Evolutionary conservation across 2,797 vertebrate species (phyloP), one percentile per base, ranked within the genome.

Genomic region (Crenuchus spilurus): DNA sequence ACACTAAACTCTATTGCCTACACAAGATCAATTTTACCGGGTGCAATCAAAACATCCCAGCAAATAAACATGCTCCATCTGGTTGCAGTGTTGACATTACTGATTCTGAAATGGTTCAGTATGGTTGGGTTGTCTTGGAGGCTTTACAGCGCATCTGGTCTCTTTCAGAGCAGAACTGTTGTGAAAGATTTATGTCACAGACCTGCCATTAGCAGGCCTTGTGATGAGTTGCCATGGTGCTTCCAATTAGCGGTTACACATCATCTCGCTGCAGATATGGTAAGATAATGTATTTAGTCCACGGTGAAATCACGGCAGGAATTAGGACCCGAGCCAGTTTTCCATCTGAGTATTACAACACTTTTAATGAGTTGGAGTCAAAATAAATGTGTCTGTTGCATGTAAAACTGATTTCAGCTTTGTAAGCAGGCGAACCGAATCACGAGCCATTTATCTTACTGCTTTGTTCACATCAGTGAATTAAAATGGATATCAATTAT

Each of bases 51-150:
- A 81, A 74, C 73, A 70, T 85, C 77, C 84, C 84, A 82, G 69
- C 80, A 83, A 86, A 87, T 87, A 89, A 91, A 86, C 81, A 85
- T 72, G 64, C 74, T 87, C 84, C 85, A 87, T 88, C 84, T 90
- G 84, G 80, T 85, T 78, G 85, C 84, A 74, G 74, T 88, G 87
- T 87, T 87, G 86, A 89, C 84, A 86, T 87, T 87, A 88, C 83
- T 85, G 84, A 85, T 78, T 80, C 85, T 82, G 83, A 82, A 83
- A 88, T 81, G 72, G 79, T 85, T 79, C 84, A 84, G 76, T 86
- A 82, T 87, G 87, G 81, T 80, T 77, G 79, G 71, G 76, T 83
- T 86, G 82, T 86, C 86, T 82, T 84, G 80, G 79, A 80, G 60
- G 78, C 82, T 82, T 80, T 82, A 61, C 73, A 70, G 66, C 75